Conservation (phyloP, 2,797 vertebrate genomes). For the Tadarida brasiliensis region DNA sequence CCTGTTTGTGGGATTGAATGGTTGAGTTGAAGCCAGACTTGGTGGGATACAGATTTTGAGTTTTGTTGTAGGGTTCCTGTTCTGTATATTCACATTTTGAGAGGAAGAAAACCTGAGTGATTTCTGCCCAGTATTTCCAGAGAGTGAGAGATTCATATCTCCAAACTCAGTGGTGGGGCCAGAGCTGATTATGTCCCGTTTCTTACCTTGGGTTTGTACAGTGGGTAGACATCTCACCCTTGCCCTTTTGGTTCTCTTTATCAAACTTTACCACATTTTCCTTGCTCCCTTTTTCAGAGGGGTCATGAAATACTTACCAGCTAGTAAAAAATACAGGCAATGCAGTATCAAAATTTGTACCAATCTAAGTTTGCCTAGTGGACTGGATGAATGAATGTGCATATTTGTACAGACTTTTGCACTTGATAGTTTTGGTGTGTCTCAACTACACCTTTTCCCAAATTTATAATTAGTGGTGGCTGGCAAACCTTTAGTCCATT, state of each 20-base stretch:
- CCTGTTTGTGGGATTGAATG: neutral
- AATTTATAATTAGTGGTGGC: slow-evolving; percentile 1
- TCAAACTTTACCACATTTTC: neutral
- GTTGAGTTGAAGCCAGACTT: slow-evolving; percentile 19
- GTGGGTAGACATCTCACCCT: neutral
- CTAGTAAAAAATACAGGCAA: neutral
- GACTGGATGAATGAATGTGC: neutral
- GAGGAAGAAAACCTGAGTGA: slow-evolving; percentile 17
- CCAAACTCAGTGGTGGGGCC: neutral
- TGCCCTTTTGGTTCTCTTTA: neutral
- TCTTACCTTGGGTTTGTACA: neutral
- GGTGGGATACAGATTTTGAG: slow-evolving; percentile 42
- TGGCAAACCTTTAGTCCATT: neutral
- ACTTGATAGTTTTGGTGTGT: neutral
- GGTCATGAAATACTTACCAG: neutral
- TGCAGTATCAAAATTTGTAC: neutral
- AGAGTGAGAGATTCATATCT: neutral
- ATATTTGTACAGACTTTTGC: neutral
- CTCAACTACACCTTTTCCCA: neutral
- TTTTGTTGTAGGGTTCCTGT: neutral
- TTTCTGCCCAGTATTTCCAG: slow-evolving; percentile 15
- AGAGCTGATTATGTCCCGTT: neutral
- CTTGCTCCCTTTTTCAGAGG: neutral
- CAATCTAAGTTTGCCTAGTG: neutral
- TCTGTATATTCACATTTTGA: slow-evolving; percentile 5